Percentiles rank a stretch among this genome's conserved stretches.
Evolutionary conservation across 1,140 invertebrate species (phyloP).

Genomic region (Campoletis sonorensis): DNA sequence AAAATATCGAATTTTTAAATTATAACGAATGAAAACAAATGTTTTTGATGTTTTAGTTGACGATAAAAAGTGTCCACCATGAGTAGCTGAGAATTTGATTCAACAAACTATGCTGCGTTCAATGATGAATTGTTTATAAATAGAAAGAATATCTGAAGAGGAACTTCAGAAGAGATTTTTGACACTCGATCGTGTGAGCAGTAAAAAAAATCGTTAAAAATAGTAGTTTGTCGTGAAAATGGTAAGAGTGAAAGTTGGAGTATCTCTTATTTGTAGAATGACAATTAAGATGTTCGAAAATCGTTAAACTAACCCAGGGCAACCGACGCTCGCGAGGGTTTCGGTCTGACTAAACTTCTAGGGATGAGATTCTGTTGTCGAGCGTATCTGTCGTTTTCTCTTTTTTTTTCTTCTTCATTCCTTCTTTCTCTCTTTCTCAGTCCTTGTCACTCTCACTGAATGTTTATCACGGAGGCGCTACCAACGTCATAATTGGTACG

Average conservation of each 20-base stretch:
- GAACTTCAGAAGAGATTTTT: not conserved
- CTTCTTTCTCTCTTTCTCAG: not conserved
- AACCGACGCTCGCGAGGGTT: constrained; percentile 60
- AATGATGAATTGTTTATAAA: not conserved
- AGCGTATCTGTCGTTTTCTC: not conserved
- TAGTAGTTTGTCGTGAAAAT: not conserved
- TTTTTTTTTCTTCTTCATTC: not conserved
- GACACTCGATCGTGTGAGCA: not conserved
- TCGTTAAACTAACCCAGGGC: not conserved
- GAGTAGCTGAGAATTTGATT: too few relatives aligned
- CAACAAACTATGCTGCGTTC: too few relatives aligned
- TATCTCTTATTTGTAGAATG: constrained; percentile 24
- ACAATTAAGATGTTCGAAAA: constrained; percentile 21
- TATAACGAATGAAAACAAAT: too few relatives aligned
- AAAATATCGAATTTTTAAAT: too few relatives aligned
- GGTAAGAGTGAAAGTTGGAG: constrained; percentile 6
- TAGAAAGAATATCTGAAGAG: not conserved
- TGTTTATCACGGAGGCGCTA: constrained; percentile 32
- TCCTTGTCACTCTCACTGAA: constrained; percentile 4
- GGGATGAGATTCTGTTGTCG: constrained; percentile 28
- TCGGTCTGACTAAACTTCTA: constrained; percentile 59
- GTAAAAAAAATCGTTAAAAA: not conserved
- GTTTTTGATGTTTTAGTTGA: too few relatives aligned
- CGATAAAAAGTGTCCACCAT: too few relatives aligned
- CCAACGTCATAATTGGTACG: constrained; percentile 28